These are phyloP conservation scores for Percina caprodes DNA, from an alignment of 2,113 vertebrate genomes.

Conservation along the genomic window DNA sequence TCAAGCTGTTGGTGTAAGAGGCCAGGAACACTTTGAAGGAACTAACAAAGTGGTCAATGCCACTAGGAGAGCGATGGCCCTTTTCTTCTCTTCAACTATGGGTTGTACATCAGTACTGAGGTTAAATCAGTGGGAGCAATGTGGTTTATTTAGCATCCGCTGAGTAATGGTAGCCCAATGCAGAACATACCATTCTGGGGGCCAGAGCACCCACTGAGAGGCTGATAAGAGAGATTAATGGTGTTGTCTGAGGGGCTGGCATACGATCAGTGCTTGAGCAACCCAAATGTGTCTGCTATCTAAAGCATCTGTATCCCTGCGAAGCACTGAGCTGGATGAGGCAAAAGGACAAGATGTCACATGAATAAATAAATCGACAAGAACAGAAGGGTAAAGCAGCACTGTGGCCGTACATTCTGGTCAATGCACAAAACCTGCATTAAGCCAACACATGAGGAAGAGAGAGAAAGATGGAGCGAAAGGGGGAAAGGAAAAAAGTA, in stretches of 20 bases:
- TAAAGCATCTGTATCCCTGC: conserved; percentile 83
- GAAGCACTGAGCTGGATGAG: conserved; percentile 77
- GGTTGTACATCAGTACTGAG: conserved; percentile 68
- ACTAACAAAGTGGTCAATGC: conserved; percentile 76
- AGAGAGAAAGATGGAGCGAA: conserved; percentile 29
- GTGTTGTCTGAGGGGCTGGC: conserved; percentile 85
- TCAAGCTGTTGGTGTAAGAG: conserved; percentile 77
- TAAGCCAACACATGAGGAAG: conserved; percentile 54
- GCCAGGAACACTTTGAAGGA: conserved; percentile 74
- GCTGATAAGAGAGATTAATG: conserved; percentile 89
- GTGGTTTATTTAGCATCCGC: conserved; percentile 81
- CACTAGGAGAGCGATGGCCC: conserved; percentile 66
- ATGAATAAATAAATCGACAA: conserved; percentile 77
- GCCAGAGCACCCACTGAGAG: conserved; percentile 79
- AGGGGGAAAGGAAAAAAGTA: conserved; percentile 29
- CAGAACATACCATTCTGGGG: conserved; percentile 80
- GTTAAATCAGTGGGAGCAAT: conserved; percentile 74
- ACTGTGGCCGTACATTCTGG: conserved; percentile 58
- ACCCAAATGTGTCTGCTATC: conserved; percentile 86
- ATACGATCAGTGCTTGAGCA: conserved; percentile 82
- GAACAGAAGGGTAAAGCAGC: conserved; percentile 59
- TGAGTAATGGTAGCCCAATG: conserved; percentile 79
- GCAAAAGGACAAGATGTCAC: conserved; percentile 79
- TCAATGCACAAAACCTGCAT: conserved; percentile 70
- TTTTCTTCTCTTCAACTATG: conserved; percentile 61